Conservation (phyloP, 2,113 vertebrate species). For the Dissostichus mawsoni region DNA sequence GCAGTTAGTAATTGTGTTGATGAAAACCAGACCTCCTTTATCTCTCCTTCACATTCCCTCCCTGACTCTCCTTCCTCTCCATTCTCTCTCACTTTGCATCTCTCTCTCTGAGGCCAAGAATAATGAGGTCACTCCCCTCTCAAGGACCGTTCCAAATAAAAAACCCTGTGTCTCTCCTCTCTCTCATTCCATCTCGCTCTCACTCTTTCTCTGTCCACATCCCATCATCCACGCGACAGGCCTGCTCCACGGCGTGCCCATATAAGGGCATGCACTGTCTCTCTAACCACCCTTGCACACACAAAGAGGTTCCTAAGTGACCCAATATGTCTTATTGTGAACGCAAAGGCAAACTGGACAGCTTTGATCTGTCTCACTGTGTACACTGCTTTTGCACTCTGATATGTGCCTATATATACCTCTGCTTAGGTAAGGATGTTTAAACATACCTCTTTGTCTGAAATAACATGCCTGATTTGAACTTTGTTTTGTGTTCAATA, state of each 20-base stretch:
- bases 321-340: slow-evolving; percentile 64
- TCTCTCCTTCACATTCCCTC: slow-evolving; percentile 72
- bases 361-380: slow-evolving; percentile 62
- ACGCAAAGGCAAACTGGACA: slow-evolving; percentile 54
- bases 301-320: slow-evolving; percentile 61
- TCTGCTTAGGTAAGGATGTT: slow-evolving; percentile 49
- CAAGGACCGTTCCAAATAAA: slow-evolving; percentile 79
- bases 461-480: slow-evolving; percentile 23
- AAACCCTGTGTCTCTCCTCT: slow-evolving; percentile 61
- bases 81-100: slow-evolving; percentile 36
- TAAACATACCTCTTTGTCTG: slow-evolving; percentile 55
- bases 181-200: slow-evolving; percentile 57
- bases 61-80: slow-evolving; percentile 25
- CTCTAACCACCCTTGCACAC: slow-evolving; percentile 21
- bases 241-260: slow-evolving; percentile 71
- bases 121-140: slow-evolving; percentile 82
- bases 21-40: slow-evolving; percentile 77
- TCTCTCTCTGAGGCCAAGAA: slow-evolving; percentile 68
- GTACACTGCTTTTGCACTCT: slow-evolving; percentile 48
- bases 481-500: background rate
- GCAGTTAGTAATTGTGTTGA: slow-evolving; percentile 76
- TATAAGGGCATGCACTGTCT: slow-evolving; percentile 75
- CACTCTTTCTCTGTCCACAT: slow-evolving; percentile 64
- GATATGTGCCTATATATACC: slow-evolving; percentile 41
- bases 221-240: slow-evolving; percentile 78